phyloP scores from a whole-genome alignment of 2,888 invertebrate species.

The Cheilosia variabilis region DNA sequence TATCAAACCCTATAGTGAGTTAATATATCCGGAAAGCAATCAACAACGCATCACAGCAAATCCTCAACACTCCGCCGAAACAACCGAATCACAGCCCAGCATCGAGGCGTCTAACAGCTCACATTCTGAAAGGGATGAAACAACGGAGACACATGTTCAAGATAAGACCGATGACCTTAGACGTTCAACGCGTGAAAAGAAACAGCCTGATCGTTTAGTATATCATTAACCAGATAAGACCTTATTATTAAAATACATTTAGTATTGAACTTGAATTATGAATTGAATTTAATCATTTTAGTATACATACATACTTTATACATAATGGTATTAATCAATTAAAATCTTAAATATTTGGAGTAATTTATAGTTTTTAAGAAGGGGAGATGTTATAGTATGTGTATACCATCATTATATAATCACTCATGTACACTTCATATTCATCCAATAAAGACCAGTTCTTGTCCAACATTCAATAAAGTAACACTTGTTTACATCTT shows the following conservation, averaged over 20 bases:
- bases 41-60: neutral
- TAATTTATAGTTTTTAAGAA: too few species aligned
- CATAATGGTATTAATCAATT: too few species aligned
- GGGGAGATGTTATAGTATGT: too few species aligned
- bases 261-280: too few species aligned
- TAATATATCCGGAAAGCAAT: slow-evolving; percentile 13
- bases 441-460: too few species aligned
- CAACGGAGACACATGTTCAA: neutral
- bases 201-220: slow-evolving; percentile 16
- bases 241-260: neutral
- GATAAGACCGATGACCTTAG: neutral
- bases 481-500: too few species aligned
- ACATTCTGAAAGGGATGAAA: slow-evolving; percentile 7
- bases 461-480: too few species aligned
- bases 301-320: too few species aligned
- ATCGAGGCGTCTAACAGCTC: slow-evolving; percentile 5
- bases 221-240: slow-evolving; percentile 8
- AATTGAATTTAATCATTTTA: too few species aligned
- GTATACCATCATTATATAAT: too few species aligned
- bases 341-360: too few species aligned
- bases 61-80: slow-evolving; percentile 8
- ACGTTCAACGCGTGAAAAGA: slow-evolving; percentile 21
- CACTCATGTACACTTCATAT: too few species aligned
- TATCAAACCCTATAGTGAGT: slow-evolving; percentile 23
- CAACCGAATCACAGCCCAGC: slow-evolving; percentile 12